Base-by-base conservation (phyloP, 1,140 invertebrate species). In the Hylaeus anthracinus region DNA sequence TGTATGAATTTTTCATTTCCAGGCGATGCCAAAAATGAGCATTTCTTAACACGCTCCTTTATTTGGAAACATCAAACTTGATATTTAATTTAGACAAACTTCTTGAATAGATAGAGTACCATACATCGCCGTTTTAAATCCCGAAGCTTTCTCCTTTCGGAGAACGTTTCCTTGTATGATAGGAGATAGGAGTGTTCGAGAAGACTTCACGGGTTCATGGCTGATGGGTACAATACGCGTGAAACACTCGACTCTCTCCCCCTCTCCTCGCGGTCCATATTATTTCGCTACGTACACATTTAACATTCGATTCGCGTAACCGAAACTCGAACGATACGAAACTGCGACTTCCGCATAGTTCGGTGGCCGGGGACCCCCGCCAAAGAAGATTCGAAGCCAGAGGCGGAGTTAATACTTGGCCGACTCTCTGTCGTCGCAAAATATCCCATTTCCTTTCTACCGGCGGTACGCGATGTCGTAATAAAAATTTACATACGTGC, bases 301-400 rank as follows among this genome's bases (percentile, higher is more conserved):
- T 79, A 74, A 83, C 79, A 83, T 79, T 74, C 67, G 71, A 58
- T 63, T 73, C 65, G 72, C 72, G 76, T 64, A 71, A 74, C 76
- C 41, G 63, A 69, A 56, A 43, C 60, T 15, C 8, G 5, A 15
- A 6, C 72, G 61, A 73, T 70, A 45, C 45, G 43, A 45, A 61
- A 79, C 10, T 53, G 56, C 69, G 70, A 67, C 56, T 37, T 56
- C 58, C 41, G 39, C 39, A 15, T 51, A 41, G 63, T 55, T 66
- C 48, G 39, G n/a, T 1, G 15, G 4, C 39, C n/a, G 12, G 39
- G 15, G 58, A 73, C 45, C 43, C 8, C 37, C 14, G 39, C 53
- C 41, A n/a, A n/a, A 48, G 43, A 67, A 76, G 53, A 58, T 66
- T 14, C 37, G 41, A 12, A 53, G 56, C 48, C 10, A 71, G 66